Evolutionary conservation across 2,113 vertebrate genomes (phyloP), one percentile per base, ranked within the genome.

Genomic region (Oncorhynchus gorbuscha): DNA sequence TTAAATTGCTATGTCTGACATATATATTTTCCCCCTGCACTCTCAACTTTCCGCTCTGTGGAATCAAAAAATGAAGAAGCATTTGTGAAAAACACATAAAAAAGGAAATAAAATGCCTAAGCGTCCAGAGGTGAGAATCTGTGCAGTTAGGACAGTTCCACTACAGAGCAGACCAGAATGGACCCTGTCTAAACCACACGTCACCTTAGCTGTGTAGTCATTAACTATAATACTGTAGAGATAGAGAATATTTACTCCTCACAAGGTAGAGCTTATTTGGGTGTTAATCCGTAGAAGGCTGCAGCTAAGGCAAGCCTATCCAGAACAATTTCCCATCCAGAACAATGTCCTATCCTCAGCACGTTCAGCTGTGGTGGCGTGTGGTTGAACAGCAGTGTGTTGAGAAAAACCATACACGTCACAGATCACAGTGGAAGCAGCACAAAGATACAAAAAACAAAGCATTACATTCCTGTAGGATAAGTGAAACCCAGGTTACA

Each of bases 1-100:
- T 99, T 98, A 99, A 97, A 98, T 99, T 99, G 97, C 98, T 99
- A 97, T 99, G 97, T 95, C 97, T 98, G 96, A 99, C 97, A 99
- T 99, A 99, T 95, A 99, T 99, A 98, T 97, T 99, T 94, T 97
- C 97, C 94, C 95, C 97, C 92, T 97, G 92, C 97, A 97, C 93
- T 97, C 95, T 98, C 96, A 97, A 90, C 94, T 94, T 96, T 55
- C 51, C 51, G 92, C 94, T 97, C 98, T 99, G 95, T 93, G 94
- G 95, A 94, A 59, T 76, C 74, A 66, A 83, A 64, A 35, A 20
- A 35, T n/a, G 24, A 12, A 59, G 22, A 67, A 6, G 67, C 24
- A 24, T 64, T 22, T 32, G 22, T 2, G 51, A n/a, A 16, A 24
- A 28, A 7, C 4, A 26, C 61, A 22, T 20, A 35, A 11, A 45